Percentiles rank a stretch among this genome's conserved stretches.
Conservation (phyloP, 1,140 invertebrate genomes). For the Dolichoris vasculosae region DNA sequence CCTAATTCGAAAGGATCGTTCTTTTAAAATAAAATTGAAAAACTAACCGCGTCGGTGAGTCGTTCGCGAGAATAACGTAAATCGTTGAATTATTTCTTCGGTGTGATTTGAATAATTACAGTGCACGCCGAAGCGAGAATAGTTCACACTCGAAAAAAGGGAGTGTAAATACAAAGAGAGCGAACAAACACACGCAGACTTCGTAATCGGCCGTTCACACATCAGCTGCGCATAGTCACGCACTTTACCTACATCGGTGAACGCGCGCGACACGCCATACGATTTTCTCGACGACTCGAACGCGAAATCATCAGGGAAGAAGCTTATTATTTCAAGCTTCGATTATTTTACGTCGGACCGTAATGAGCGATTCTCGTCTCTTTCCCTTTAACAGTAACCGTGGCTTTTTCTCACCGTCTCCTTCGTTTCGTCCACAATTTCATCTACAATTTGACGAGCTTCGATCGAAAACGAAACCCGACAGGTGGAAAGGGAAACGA, state of each 20-base stretch:
- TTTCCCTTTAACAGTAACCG: not conserved
- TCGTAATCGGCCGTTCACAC: slow-evolving; percentile 60
- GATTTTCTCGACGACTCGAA: slow-evolving; percentile 54
- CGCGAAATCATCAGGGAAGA: slow-evolving; percentile 63
- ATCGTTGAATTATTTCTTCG: slow-evolving; percentile 38
- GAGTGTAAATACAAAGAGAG: slow-evolving; percentile 26
- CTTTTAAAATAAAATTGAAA: not conserved
- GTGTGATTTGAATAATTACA: slow-evolving; percentile 48
- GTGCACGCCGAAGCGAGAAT: slow-evolving; percentile 14
- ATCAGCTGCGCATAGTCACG: slow-evolving; percentile 58
- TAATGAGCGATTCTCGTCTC: slow-evolving; percentile 20
- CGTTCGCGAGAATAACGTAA: slow-evolving; percentile 52
- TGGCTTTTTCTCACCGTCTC: not conserved
- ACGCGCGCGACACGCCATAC: slow-evolving; percentile 34
- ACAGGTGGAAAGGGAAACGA: too few relatives aligned
- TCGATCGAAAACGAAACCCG: too few relatives aligned
- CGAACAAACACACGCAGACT: not conserved
- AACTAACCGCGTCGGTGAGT: not conserved
- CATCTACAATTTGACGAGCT: not conserved
- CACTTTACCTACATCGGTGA: slow-evolving; percentile 51
- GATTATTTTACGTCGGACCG: slow-evolving; percentile 52
- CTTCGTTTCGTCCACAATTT: not conserved
- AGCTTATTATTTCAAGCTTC: slow-evolving; percentile 68
- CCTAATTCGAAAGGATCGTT: not conserved
- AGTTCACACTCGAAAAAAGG: slow-evolving; percentile 40